phyloP scores from a whole-genome alignment of 2,797 vertebrate species.

The Cephalopachus bancanus region DNA sequence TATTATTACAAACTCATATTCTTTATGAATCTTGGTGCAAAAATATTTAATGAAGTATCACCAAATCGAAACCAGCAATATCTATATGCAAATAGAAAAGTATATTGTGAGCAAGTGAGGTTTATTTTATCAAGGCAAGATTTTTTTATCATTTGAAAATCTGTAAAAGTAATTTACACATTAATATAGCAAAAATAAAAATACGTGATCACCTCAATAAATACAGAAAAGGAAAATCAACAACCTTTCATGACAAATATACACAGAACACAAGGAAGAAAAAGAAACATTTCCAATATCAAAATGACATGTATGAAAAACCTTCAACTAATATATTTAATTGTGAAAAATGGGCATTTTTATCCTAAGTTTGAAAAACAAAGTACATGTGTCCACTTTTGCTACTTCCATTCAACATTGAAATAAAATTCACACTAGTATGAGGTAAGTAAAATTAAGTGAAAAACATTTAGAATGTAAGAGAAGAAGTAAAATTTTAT shows the following conservation, averaged over 20 bases:
- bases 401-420: not conserved
- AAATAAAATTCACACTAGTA: not conserved
- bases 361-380: not conserved
- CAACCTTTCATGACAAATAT: not conserved
- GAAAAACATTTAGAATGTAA: not conserved
- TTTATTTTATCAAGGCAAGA: not conserved
- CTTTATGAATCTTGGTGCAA: not conserved
- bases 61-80: not conserved
- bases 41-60: not conserved
- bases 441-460: not conserved
- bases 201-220: not conserved
- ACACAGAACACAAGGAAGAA: not conserved
- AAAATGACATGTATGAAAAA: not conserved
- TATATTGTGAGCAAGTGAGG: not conserved
- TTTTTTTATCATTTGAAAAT: not conserved
- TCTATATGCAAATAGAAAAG: not conserved
- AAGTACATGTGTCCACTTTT: not conserved
- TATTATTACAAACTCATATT: not conserved
- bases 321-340: not conserved
- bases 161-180: not conserved
- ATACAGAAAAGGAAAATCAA: not conserved
- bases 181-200: not conserved
- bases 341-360: not conserved
- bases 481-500: not conserved
- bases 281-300: not conserved